Conservation (phyloP, 2,888 invertebrate genomes). For the Apodemia duryi region DNA sequence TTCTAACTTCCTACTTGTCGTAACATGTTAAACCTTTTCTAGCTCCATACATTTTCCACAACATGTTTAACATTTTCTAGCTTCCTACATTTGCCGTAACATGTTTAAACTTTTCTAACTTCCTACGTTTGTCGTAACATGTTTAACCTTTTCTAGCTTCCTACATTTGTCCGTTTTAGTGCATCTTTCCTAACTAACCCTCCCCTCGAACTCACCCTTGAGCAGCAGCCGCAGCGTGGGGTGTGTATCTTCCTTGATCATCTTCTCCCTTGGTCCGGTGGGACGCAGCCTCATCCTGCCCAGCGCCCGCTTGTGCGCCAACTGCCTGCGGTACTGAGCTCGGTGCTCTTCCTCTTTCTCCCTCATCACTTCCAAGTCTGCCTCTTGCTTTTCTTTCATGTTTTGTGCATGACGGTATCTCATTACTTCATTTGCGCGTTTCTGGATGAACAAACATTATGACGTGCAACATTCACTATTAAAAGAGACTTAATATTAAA, state of each 20-base stretch:
- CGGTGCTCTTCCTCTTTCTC: conserved; percentile 83
- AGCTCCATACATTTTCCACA: too few species aligned
- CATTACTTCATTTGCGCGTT: conserved; percentile 83
- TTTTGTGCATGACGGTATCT: conserved; percentile 81
- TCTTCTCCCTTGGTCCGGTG: conserved; percentile 79
- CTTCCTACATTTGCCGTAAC: too few species aligned
- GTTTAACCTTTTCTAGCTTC: too few species aligned
- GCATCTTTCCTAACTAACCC: too few species aligned
- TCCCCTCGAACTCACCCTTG: conserved; percentile 62
- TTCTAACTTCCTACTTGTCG: too few species aligned
- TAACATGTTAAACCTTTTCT: too few species aligned
- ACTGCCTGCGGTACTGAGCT: conserved; percentile 80
- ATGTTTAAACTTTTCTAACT: too few species aligned
- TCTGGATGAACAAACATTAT: conserved; percentile 52
- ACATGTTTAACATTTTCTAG: too few species aligned
- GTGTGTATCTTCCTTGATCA: conserved; percentile 67
- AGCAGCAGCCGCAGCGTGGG: conserved; percentile 81
- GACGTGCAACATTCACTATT: too few species aligned
- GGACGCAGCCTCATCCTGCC: conserved; percentile 77
- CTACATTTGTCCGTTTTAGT: too few species aligned
- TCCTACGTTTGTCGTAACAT: too few species aligned
- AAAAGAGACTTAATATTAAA: too few species aligned
- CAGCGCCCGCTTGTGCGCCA: conserved; percentile 79
- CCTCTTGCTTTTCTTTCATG: conserved; percentile 80
- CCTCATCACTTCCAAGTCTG: conserved; percentile 81